These are phyloP conservation scores for Drymodes brunneopygia DNA, from an alignment of 2,113 vertebrate species.

Conservation along the genomic window DNA sequence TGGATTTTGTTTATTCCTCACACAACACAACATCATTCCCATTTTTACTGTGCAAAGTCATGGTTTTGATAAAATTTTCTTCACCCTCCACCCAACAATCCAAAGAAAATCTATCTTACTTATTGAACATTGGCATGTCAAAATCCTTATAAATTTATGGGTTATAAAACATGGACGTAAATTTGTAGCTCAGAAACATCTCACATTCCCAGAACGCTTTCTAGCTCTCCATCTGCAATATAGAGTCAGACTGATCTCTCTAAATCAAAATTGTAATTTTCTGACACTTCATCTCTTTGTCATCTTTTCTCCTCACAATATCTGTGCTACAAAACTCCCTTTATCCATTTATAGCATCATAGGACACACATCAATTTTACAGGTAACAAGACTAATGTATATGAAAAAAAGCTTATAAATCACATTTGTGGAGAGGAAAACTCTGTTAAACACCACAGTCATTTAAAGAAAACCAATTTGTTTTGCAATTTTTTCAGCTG, in stretches of 20 bases:
- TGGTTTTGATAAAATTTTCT: neutral
- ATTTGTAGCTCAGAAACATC: neutral
- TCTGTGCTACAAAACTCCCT: neutral
- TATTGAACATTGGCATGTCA: neutral
- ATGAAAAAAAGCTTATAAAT: neutral
- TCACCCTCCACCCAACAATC: neutral
- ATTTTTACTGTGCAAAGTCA: neutral
- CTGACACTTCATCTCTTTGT: slow-evolving; percentile 32
- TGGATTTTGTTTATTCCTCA: neutral
- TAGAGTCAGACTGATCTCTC: neutral
- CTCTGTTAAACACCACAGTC: neutral
- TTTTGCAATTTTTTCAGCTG: neutral
- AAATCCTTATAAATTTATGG: neutral
- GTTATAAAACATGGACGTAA: neutral
- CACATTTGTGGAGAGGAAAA: neutral
- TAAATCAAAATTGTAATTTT: slow-evolving; percentile 36
- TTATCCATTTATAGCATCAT: neutral
- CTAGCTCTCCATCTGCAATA: neutral
- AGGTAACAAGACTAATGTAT: neutral
- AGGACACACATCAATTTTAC: slow-evolving; percentile 15
- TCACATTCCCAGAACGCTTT: neutral
- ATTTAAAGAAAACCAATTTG: neutral
- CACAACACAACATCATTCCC: neutral
- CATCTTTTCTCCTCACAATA: neutral
- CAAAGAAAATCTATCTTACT: slow-evolving; percentile 6